A percentile compares a stretch with the other conserved stretches of the same genome.
Evolutionary conservation across 2,113 vertebrate species (phyloP).

Genomic region (Lynx canadensis): DNA sequence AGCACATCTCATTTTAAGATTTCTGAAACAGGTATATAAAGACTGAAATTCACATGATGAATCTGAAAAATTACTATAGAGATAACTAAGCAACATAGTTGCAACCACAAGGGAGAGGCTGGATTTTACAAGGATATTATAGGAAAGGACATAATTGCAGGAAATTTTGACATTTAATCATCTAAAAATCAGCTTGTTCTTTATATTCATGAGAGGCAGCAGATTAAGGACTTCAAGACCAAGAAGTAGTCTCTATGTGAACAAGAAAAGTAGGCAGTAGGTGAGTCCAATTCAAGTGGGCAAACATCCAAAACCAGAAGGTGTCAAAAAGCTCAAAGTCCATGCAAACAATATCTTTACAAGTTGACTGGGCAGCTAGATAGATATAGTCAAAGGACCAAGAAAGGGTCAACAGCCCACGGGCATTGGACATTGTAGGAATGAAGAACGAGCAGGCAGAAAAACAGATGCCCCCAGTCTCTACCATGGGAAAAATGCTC

Average conservation of each 20-base stretch:
- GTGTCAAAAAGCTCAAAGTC: background rate
- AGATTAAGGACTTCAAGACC: background rate
- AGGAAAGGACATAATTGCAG: background rate
- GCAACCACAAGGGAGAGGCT: background rate
- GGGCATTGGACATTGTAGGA: background rate
- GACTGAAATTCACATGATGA: background rate
- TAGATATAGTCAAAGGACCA: background rate
- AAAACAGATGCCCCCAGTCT: background rate
- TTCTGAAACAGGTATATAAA: background rate
- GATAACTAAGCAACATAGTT: background rate
- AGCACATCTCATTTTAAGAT: conserved; percentile 2
- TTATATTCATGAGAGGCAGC: background rate
- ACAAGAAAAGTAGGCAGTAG: background rate
- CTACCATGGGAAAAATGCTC: background rate
- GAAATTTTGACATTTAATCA: background rate
- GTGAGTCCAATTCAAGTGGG: background rate
- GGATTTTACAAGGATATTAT: background rate
- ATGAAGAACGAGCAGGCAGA: background rate
- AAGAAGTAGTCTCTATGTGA: background rate
- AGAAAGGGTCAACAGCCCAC: background rate
- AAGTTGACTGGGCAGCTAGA: background rate
- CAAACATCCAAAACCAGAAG: background rate
- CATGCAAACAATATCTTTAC: background rate
- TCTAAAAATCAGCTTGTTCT: background rate
- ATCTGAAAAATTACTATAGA: background rate